phyloP scores from a whole-genome alignment of 2,888 invertebrate genomes.

The Smittia sp. region DNA sequence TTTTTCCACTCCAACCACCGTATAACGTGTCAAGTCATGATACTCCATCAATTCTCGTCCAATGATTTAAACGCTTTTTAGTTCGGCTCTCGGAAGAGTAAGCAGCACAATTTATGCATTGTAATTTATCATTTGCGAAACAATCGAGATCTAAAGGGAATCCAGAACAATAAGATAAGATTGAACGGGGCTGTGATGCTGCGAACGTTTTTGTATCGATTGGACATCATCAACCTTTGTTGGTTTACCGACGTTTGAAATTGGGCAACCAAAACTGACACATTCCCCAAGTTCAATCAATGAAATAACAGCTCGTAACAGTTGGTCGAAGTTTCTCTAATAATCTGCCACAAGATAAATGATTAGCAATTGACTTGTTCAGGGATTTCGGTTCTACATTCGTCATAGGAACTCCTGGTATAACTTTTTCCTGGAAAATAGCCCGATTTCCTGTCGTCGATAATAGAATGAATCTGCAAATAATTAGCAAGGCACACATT shows the following conservation, averaged over 20 bases:
- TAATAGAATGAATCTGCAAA: background rate
- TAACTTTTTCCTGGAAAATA: background rate
- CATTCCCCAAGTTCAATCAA: too few species aligned
- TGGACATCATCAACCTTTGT: too few species aligned
- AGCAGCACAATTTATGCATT: background rate
- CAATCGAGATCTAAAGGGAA: background rate
- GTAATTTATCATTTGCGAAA: background rate
- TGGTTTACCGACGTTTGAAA: too few species aligned
- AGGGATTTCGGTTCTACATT: too few species aligned
- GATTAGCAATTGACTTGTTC: too few species aligned
- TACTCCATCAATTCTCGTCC: background rate
- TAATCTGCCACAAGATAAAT: too few species aligned
- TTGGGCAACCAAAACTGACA: too few species aligned
- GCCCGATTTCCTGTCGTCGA: background rate
- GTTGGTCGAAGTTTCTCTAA: too few species aligned
- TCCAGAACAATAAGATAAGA: background rate
- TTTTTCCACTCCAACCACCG: background rate
- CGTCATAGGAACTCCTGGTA: too few species aligned
- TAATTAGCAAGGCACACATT: background rate
- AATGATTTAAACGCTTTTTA: slow-evolving; percentile 9
- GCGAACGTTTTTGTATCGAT: too few species aligned
- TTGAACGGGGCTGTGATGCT: background rate
- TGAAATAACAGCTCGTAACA: too few species aligned
- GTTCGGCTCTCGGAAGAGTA: background rate
- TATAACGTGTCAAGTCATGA: background rate